phyloP scores from a whole-genome alignment of 2,113 vertebrate species.

The Oryzias melastigma region DNA sequence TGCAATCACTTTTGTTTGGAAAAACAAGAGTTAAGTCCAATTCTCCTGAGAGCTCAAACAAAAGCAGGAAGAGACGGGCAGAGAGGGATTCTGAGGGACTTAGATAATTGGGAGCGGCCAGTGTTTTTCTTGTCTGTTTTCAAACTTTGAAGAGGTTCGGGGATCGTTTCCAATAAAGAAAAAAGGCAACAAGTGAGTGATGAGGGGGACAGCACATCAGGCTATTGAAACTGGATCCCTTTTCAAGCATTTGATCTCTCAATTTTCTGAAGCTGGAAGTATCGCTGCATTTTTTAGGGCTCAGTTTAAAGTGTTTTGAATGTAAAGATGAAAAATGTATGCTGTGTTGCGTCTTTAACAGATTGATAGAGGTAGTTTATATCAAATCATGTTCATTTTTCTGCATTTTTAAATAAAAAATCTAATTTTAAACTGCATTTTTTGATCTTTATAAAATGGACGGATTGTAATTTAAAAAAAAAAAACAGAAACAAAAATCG shows the following conservation, averaged over 20 bases:
- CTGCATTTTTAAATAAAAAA: no score
- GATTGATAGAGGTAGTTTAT: no score
- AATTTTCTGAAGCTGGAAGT: constrained; percentile 10
- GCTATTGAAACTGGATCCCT: constrained; percentile 24
- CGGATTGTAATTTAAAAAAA: no score
- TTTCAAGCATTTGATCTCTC: constrained; percentile 33
- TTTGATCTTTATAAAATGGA: no score
- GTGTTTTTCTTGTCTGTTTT: constrained; percentile 51
- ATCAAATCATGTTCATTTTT: no score
- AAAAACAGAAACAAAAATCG: no score
- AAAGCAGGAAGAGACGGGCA: constrained; percentile 25
- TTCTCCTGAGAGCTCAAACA: constrained; percentile 34
- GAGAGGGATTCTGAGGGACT: constrained; percentile 6
- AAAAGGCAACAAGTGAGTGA: constrained; percentile 44
- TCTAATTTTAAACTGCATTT: no score
- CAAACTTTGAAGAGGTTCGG: constrained; percentile 29
- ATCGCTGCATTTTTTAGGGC: not conserved
- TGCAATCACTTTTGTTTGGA: constrained; percentile 17
- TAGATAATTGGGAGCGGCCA: constrained; percentile 23
- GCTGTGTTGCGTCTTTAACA: no score
- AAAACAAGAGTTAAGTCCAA: constrained; percentile 27
- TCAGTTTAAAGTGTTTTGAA: constrained; percentile 4
- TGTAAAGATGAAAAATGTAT: constrained; percentile 6
- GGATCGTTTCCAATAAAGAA: constrained; percentile 34
- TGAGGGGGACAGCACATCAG: constrained; percentile 32